Evolutionary conservation across 2,797 vertebrate genomes (phyloP), one percentile per base, ranked within the genome.

Genomic region (Yasuhikotakia modesta): DNA sequence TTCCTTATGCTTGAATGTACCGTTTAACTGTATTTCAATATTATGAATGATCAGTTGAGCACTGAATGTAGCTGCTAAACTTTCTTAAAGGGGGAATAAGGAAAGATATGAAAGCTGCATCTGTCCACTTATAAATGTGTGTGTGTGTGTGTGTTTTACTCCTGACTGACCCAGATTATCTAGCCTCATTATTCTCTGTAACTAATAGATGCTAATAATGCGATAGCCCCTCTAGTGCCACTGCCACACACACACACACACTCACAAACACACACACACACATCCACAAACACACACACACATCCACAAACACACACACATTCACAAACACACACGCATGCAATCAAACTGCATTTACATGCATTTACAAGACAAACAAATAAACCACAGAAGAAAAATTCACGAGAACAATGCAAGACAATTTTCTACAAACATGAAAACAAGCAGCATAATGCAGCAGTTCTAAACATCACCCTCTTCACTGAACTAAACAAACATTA

Each of bases 131-230:
- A 43, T 69, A 70, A 52, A 17, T n/a, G n/a, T n/a, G 32, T 19
- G n/a, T 64, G 43, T 22, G 83, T 80, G 84, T 86, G 77, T 65
- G 77, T 86, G 86, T 86, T 84, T 82, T 75, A 87, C 87, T 89
- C 88, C 86, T 86, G 90, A 85, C 89, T 91, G 89, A 85, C 73
- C 75, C 86, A 86, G 84, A 86, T 79, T 79, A 80, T 70, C 46
- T 80, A 89, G 85, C 83, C 90, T 92, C 89, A 88, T 92, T 92
- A 91, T 81, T 92, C 90, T 87, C 82, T 79, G 87, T 91, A 89
- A 91, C 88, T 84, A 72, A 87, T 85, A 72, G 82, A 79, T 83
- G 88, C 90, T 91, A 92, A 92, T 91, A 91, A 90, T 87, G 88
- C 86, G 78, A 87, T 86, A 84, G 88, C 82, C 89, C 89, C 89